Base-by-base conservation (phyloP, 2,797 vertebrate species). In the Phylloscopus collybita region DNA sequence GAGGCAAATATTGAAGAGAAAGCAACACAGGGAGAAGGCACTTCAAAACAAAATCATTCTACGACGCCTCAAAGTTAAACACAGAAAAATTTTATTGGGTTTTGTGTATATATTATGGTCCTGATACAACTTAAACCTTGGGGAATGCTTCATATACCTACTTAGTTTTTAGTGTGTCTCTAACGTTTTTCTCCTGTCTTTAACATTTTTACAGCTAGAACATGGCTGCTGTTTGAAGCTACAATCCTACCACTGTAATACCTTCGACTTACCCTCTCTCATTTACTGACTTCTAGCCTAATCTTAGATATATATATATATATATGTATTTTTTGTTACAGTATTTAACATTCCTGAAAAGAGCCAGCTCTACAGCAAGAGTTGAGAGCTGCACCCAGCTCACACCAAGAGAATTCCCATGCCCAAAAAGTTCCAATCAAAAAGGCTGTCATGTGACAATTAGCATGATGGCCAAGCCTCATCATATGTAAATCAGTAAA, bases 31-130 rank as follows among this genome's bases (percentile, higher is more conserved):
- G 67, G 34, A 51, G 19, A 66, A 62, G 21, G 72, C 81, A 92
- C 47, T 59, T 80, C 59, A 91, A 90, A 94, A 80, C 15, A 91
- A 93, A 95, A 86, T 57, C 26, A 71, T 61, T 74, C 34, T 16
- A 11, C 4, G 19, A 45, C 17, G 10, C 34, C 62, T 67, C 5
- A 34, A 64, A 84, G 22, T 75, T 76, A 47, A 25, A 67, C 14
- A 40, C 7, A n/a, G 13, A 67, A 54, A 9, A 21, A 34, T 74
- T 10, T 3, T 12, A 15, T 32, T n/a, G 26, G 20, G 16, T 40
- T 81, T 51, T 71, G 16, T 62, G 22, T 18, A 32, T 8, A 8
- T 30, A 44, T 12, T 36, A 65, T 2, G 19, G 62, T 76, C 60
- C 60, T 42, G 32, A 70, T 38, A 62, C 2, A 78, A 73, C 30